phyloP scores from a whole-genome alignment of 2,797 vertebrate species.

The Periparus ater region DNA sequence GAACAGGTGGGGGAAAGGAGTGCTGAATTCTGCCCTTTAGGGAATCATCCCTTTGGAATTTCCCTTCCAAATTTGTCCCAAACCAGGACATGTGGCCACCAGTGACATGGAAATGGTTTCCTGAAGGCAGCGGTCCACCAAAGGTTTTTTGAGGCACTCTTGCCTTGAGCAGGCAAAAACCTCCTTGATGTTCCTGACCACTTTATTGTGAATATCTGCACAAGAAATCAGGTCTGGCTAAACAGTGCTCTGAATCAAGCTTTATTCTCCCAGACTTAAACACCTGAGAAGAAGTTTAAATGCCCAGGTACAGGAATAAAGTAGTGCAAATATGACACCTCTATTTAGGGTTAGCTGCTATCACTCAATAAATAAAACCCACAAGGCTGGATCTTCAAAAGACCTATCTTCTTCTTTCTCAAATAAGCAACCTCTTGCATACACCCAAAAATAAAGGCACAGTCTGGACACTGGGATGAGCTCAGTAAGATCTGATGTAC shows the following conservation, averaged over 20 bases:
- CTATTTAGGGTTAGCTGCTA: neutral
- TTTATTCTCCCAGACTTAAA: neutral
- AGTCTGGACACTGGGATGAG: neutral
- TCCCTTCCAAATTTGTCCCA: neutral
- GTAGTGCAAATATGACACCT: neutral
- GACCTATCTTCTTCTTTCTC: neutral
- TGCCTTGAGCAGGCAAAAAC: neutral
- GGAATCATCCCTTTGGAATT: neutral
- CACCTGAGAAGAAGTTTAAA: neutral
- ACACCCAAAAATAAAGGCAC: neutral
- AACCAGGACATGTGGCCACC: neutral
- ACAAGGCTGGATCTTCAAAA: neutral
- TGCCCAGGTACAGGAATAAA: neutral
- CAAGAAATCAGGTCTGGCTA: neutral
- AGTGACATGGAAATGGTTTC: neutral
- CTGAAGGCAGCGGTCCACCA: neutral
- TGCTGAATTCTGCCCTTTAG: neutral
- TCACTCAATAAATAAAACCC: neutral
- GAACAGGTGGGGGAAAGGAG: accelerated
- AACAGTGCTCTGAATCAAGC: neutral
- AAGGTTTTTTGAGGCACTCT: neutral
- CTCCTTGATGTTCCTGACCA: neutral
- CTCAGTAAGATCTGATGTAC: neutral
- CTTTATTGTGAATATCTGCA: neutral
- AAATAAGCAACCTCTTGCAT: neutral